These are phyloP conservation scores for Eilema sororculum DNA, from an alignment of 2,888 invertebrate genomes.

Conservation along the genomic window DNA sequence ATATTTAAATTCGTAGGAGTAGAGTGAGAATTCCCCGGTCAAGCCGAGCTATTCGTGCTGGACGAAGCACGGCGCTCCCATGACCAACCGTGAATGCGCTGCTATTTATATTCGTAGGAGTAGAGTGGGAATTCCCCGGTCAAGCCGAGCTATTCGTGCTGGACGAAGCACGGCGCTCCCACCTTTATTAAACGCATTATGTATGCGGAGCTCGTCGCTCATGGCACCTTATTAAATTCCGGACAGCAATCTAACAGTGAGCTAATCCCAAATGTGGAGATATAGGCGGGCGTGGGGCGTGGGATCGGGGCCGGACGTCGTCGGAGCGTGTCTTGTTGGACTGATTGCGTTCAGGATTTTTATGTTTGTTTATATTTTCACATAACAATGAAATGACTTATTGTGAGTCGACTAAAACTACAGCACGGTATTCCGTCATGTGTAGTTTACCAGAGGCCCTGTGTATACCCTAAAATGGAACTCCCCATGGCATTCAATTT, in stretches of 20 bases:
- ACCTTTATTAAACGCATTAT: not conserved
- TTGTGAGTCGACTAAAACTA: not conserved
- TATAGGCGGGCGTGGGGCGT: not conserved
- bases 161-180: no score
- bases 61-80: no score
- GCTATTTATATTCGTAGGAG: not conserved
- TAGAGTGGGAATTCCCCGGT: not conserved
- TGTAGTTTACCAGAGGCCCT: no score
- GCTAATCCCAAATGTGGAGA: not conserved
- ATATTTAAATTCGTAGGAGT: no score
- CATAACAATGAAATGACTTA: not conserved
- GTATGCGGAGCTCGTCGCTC: not conserved
- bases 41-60: no score
- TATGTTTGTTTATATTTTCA: not conserved
- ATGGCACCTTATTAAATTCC: constrained; percentile 22
- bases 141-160: no score
- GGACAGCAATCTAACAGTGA: constrained; percentile 8
- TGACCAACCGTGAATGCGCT: not conserved
- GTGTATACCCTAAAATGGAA: no score
- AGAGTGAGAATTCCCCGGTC: no score
- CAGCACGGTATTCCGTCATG: not conserved
- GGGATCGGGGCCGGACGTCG: not conserved
- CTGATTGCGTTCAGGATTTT: not conserved
- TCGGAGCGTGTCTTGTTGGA: not conserved
- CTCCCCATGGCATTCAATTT: no score